Base-by-base conservation (phyloP, 2,797 vertebrate genomes). In the Adelosebastes latens region DNA sequence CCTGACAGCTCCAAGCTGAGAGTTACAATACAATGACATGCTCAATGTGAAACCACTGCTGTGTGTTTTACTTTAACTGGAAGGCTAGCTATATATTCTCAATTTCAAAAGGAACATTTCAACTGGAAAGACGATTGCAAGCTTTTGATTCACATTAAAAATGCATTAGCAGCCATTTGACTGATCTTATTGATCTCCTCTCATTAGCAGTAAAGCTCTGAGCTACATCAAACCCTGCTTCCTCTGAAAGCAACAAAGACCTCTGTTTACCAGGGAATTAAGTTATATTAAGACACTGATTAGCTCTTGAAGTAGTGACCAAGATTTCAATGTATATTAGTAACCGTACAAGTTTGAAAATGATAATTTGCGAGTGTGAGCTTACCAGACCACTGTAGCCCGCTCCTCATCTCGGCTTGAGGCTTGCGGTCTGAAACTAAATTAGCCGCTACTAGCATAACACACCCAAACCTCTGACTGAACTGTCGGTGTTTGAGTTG, bases 1-100 rank as follows among this genome's bases (percentile, higher is more conserved):
- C 4, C 12, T 52, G 69, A 56, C 49, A 49, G 60, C 67, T 76
- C 55, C 25, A n/a, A 60, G 39, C 64, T 42, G 67, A n/a, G 52
- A 70, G 60, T 34, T 36, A 29, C 72, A 73, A 32, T n/a, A 64
- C 31, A 46, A 13, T 25, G 42, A 61, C 39, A 56, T 4, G n/a
- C 53, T 63, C 65, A 6, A 2, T 36, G 58, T 62, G 53, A 75
- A 80, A 10, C 31, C 24, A 6, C 24, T 29, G 65, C 24, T 56
- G 24, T 34, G 18, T 27, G 63, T 70, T 62, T 83, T 9, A 27
- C 60, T 71, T 71, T 9, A 39, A 49, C 74, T 59, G 14, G 70
- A 32, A 65, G 42, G 66, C 70, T 72, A 46, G 56, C n/a, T 53
- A 12, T 8, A 11, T 16, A 68, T 27, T 11, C 32, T 13, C 18